A percentile compares a stretch with the other conserved stretches of the same genome.
phyloP scores from a whole-genome alignment of 2,888 invertebrate species.

The Bursaphelenchus okinawaensis region DNA sequence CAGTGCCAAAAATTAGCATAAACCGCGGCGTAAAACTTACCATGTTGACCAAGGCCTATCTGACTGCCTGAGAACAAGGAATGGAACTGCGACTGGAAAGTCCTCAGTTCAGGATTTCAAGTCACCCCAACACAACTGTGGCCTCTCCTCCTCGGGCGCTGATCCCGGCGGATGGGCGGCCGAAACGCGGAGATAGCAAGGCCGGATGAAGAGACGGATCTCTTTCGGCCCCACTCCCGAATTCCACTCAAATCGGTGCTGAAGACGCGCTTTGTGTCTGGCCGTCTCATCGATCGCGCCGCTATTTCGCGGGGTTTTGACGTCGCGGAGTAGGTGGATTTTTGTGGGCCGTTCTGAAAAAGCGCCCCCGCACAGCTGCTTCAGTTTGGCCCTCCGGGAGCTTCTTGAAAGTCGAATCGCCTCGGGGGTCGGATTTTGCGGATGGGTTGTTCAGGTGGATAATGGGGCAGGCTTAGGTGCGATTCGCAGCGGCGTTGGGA shows the following conservation, averaged over 20 bases:
- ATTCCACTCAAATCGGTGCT: background rate
- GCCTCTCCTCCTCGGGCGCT: background rate
- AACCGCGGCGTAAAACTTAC: background rate
- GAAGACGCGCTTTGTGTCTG: background rate
- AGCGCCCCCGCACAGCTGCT: background rate
- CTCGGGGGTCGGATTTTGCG: too few species aligned
- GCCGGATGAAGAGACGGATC: background rate
- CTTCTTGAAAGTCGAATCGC: background rate
- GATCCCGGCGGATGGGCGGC: background rate
- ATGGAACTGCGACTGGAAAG: background rate
- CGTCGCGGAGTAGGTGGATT: background rate
- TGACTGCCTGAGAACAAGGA: background rate
- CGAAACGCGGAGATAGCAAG: background rate
- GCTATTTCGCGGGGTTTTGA: background rate
- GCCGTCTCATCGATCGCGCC: background rate
- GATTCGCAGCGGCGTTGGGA: too few species aligned
- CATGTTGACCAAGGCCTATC: background rate
- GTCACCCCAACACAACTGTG: background rate
- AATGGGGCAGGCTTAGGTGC: too few species aligned
- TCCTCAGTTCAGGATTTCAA: background rate
- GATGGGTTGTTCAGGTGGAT: too few species aligned
- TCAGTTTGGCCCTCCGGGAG: background rate
- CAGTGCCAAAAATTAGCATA: background rate
- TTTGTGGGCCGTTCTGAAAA: background rate
- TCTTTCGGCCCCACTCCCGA: background rate